Percentiles rank a stretch among this genome's conserved stretches.
Conservation (phyloP, 30 jellyfish, hydroid and myxozoan species). For the Aurelia sp. region DNA sequence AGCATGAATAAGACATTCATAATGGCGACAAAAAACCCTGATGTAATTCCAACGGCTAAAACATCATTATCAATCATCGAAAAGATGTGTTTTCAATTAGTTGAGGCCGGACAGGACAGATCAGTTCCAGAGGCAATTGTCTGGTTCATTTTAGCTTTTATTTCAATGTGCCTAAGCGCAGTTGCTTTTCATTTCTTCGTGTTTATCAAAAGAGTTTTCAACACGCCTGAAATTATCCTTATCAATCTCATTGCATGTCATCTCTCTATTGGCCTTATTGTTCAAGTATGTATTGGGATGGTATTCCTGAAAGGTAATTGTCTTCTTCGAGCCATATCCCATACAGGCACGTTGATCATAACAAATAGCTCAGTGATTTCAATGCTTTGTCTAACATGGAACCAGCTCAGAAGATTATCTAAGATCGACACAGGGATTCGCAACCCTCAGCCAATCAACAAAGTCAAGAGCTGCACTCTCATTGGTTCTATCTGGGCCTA, state of each 20-base stretch:
- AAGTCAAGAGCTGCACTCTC: neutral
- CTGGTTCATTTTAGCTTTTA: constrained; percentile 4
- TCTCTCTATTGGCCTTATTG: neutral
- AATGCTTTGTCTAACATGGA: constrained; percentile 6
- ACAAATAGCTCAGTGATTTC: constrained; percentile 15
- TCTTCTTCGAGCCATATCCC: constrained; percentile 4
- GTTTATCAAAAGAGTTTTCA: neutral
- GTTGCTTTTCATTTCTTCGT: constrained; percentile 5
- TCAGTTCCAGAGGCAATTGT: neutral
- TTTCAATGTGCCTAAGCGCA: neutral
- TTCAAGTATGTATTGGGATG: neutral
- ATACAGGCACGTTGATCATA: constrained; percentile 1
- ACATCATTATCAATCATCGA: neutral
- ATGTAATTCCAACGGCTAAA: too few relatives aligned
- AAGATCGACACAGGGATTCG: neutral
- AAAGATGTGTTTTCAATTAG: constrained; percentile 9
- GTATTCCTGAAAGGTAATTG: constrained; percentile 8
- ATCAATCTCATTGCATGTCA: constrained; percentile 18
- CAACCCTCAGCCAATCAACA: too few relatives aligned
- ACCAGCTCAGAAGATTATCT: neutral
- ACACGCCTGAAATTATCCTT: neutral
- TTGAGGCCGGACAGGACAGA: neutral
- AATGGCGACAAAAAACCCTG: too few relatives aligned
- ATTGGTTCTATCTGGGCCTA: constrained; percentile 1
- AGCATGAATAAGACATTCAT: too few relatives aligned